Percentiles rank a stretch among this genome's conserved stretches.
These are phyloP conservation scores for Listronotus oregonensis DNA, from an alignment of 1,140 invertebrate species.

Conservation along the genomic window DNA sequence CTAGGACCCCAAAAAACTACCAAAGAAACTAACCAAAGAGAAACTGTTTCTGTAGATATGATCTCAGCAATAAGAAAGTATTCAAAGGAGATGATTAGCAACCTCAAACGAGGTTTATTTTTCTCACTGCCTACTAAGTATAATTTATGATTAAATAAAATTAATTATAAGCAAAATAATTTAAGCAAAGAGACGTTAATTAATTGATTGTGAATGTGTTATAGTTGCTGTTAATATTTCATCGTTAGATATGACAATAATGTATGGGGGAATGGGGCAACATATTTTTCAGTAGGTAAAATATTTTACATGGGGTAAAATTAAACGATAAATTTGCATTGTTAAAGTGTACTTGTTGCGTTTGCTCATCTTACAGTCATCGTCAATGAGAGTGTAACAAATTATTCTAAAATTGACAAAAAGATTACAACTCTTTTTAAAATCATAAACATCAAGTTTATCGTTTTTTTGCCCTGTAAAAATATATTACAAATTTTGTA, in stretches of 20 bases:
- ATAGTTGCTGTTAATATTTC: conserved; percentile 37
- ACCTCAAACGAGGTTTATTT: not conserved
- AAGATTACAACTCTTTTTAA: no score
- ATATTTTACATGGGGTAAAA: no score
- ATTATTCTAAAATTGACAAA: no score
- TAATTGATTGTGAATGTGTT: conserved; percentile 40
- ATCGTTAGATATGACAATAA: conserved; percentile 52
- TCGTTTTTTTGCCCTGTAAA: no score
- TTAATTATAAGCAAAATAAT: conserved; percentile 12
- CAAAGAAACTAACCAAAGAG: no score
- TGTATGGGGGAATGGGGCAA: conserved; percentile 49
- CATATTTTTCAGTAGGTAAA: conserved; percentile 34
- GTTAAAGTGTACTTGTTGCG: no score
- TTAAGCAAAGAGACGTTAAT: conserved; percentile 12
- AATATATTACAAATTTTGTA: no score
- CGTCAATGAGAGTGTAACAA: no score
- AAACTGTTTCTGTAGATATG: not conserved
- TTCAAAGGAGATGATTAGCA: not conserved
- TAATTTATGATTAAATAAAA: conserved; percentile 6
- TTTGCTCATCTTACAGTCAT: no score
- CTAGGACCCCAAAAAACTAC: no score
- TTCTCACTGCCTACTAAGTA: conserved; percentile 36
- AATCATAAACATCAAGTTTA: no score
- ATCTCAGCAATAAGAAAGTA: conserved; percentile 37
- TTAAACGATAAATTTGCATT: no score